A percentile compares a stretch with the other conserved stretches of the same genome.
Evolutionary conservation across 2,113 vertebrate genomes (phyloP).

Genomic region (Coptodon rendalli): DNA sequence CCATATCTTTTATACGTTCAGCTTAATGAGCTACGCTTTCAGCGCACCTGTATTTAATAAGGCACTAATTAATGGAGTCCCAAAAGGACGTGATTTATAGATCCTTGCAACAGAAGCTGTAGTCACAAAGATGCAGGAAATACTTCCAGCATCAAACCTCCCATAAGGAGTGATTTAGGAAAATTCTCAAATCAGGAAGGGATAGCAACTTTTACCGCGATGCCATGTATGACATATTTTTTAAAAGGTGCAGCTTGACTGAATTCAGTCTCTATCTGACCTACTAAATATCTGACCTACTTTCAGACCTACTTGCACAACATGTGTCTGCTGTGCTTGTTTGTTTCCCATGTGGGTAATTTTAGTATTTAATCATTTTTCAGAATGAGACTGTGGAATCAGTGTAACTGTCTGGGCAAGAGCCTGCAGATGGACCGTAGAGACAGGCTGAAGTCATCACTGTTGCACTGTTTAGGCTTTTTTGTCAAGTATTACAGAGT

Average conservation of each 20-base stretch:
- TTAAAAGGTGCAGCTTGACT: neutral
- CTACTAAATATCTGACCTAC: neutral
- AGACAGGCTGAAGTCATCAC: neutral
- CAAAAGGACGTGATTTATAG: neutral
- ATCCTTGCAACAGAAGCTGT: neutral
- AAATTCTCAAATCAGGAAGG: neutral
- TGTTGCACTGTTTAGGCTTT: neutral
- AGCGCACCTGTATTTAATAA: neutral
- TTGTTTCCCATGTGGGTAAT: neutral
- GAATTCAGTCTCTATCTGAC: neutral
- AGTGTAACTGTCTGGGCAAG: accelerated
- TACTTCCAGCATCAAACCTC: neutral
- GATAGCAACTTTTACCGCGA: neutral
- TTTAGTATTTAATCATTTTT: neutral
- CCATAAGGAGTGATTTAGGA: neutral
- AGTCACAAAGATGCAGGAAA: neutral
- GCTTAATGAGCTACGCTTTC: neutral
- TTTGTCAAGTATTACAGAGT: neutral
- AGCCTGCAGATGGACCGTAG: neutral
- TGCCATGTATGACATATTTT: neutral
- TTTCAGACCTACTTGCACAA: neutral
- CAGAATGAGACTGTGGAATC: neutral
- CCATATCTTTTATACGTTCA: neutral
- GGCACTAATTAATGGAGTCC: neutral
- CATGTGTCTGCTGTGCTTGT: neutral